These are phyloP conservation scores for Brachionus paranguensis DNA, from an alignment of 1,140 invertebrate genomes.

Conservation along the genomic window DNA sequence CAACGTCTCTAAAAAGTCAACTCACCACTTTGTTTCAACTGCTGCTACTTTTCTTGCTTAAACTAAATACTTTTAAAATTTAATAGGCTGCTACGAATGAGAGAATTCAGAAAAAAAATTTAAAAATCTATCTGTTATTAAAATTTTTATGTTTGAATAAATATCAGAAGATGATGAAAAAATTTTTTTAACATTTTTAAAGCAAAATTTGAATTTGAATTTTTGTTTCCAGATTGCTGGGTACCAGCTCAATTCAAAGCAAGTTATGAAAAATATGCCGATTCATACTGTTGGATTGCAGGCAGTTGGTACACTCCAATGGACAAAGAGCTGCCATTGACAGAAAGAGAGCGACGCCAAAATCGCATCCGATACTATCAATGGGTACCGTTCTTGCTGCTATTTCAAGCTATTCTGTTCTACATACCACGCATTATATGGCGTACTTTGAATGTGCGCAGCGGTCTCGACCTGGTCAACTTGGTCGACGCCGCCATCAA, in stretches of 20 bases:
- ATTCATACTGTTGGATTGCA: conserved; percentile 40
- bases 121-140: too few species aligned
- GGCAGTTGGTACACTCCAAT: conserved; percentile 31
- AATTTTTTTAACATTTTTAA: too few species aligned
- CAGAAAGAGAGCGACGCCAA: conserved; percentile 38
- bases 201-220: background rate
- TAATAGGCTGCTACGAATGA: too few species aligned
- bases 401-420: conserved; percentile 55
- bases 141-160: too few species aligned
- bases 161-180: too few species aligned
- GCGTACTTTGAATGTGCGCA: conserved; percentile 44
- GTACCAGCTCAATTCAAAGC: conserved; percentile 37
- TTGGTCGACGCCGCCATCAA: conserved; percentile 34
- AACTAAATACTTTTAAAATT: too few species aligned
- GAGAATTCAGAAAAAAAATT: too few species aligned
- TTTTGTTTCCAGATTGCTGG: background rate
- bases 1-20: too few species aligned
- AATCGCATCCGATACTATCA: conserved; percentile 54
- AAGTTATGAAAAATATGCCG: conserved; percentile 40
- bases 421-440: conserved; percentile 52
- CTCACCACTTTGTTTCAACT: too few species aligned
- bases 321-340: conserved; percentile 13
- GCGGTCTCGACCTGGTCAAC: conserved; percentile 35
- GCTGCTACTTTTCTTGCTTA: too few species aligned
- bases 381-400: conserved; percentile 56